phyloP scores from a whole-genome alignment of 2,888 invertebrate genomes.

The Lamproptera curius region DNA sequence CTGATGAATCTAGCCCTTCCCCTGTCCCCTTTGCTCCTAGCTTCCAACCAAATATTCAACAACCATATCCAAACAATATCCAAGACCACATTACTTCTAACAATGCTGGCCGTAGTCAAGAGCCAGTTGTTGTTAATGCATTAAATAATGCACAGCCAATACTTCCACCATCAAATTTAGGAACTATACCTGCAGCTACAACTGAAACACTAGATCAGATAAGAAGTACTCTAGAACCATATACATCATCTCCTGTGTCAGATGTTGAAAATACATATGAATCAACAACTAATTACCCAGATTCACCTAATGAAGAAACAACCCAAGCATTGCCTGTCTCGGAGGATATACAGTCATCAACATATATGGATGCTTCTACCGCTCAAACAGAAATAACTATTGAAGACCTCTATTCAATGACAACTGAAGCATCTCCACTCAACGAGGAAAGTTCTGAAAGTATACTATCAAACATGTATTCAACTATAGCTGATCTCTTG shows the following conservation, averaged over 20 bases:
- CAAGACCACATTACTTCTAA: conserved; percentile 1
- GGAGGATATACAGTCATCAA: not conserved
- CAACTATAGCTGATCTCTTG: conserved; percentile 57
- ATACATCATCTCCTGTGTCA: not conserved
- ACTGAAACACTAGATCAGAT: conserved; percentile 1
- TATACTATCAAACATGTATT: conserved; percentile 51
- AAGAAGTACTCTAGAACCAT: conserved; percentile 6
- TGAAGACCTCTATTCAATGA: conserved; percentile 24
- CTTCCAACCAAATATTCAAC: conserved; percentile 19
- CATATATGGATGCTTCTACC: conserved; percentile 15
- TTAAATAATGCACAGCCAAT: not conserved
- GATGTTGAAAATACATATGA: conserved; percentile 20
- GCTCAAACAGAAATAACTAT: conserved; percentile 15
- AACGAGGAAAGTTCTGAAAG: conserved; percentile 37
- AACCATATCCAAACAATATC: conserved; percentile 3
- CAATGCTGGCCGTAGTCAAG: not conserved
- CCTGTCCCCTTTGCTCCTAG: conserved; percentile 21
- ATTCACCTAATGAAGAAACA: not conserved
- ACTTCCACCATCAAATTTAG: conserved; percentile 4
- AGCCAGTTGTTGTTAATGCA: conserved; percentile 1
- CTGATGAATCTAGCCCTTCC: conserved; percentile 25
- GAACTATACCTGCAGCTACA: conserved; percentile 8
- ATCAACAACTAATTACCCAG: conserved; percentile 25
- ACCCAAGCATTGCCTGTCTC: not conserved
- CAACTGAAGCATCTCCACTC: conserved; percentile 28